phyloP scores from a whole-genome alignment of 2,113 vertebrate species.

The Micromys minutus region DNA sequence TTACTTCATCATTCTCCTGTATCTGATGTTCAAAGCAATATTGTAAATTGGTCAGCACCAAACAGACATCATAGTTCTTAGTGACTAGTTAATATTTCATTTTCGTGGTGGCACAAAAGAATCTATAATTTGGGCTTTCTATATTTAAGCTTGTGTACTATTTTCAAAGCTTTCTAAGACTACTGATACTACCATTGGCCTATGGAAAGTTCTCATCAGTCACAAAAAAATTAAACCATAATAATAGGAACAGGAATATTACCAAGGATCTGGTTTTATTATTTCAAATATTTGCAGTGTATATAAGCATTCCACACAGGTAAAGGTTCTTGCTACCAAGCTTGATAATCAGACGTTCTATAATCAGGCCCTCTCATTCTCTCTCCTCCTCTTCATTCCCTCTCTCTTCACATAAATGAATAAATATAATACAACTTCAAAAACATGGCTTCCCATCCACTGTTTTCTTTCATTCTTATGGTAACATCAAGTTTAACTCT shows the following conservation, averaged over 20 bases:
- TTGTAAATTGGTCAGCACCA: not conserved
- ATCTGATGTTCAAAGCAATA: not conserved
- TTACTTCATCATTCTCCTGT: not conserved
- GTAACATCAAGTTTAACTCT: not conserved
- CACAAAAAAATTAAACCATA: not conserved
- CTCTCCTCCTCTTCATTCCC: not conserved
- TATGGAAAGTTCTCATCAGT: not conserved
- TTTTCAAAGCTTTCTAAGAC: not conserved
- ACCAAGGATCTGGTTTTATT: not conserved
- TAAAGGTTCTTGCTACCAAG: not conserved
- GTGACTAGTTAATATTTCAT: not conserved
- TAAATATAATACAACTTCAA: not conserved
- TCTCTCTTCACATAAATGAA: not conserved
- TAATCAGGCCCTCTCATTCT: not conserved
- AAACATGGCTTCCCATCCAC: not conserved
- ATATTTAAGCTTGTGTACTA: not conserved
- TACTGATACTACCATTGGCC: not conserved
- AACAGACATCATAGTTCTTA: not conserved
- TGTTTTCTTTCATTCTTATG: not conserved
- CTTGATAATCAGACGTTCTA: not conserved
- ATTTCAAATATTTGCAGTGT: not conserved
- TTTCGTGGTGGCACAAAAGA: not conserved
- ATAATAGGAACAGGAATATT: not conserved
- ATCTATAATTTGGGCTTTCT: not conserved
- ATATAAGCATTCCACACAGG: not conserved